Evolutionary conservation across 2,113 vertebrate genomes (phyloP).

Genomic region (Hyla sarda): DNA sequence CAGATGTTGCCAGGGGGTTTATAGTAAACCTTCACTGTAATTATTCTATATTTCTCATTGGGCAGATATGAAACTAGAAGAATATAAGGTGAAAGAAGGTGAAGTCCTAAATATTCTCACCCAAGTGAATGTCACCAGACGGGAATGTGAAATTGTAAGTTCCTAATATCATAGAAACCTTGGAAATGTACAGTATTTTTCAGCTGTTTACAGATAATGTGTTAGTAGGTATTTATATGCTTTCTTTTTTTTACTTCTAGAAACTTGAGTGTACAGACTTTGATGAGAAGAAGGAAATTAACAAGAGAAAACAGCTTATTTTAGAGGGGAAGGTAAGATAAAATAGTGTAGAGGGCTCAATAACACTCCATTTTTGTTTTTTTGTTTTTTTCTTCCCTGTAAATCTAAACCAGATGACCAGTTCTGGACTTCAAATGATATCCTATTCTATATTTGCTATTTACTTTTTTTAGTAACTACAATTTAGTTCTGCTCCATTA

Average conservation of each 20-base stretch:
- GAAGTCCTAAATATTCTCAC: slow-evolving; percentile 88
- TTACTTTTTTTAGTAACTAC: too few relatives aligned
- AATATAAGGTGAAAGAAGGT: slow-evolving; percentile 80
- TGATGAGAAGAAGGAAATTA: slow-evolving; percentile 93
- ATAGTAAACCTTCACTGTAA: background rate
- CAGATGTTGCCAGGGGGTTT: too few relatives aligned
- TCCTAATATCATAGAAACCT: background rate
- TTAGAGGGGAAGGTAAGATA: slow-evolving; percentile 88
- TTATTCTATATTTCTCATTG: background rate
- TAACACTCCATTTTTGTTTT: background rate
- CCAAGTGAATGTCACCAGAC: slow-evolving; percentile 90
- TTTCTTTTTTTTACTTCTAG: slow-evolving; percentile 67
- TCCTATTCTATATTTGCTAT: too few relatives aligned
- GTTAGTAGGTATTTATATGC: rapidly evolving
- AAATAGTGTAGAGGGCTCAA: background rate
- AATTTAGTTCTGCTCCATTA: too few relatives aligned
- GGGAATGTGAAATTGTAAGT: slow-evolving; percentile 83
- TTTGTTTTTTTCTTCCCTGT: too few relatives aligned
- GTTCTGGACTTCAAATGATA: too few relatives aligned
- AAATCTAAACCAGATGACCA: too few relatives aligned
- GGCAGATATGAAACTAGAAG: slow-evolving; percentile 84
- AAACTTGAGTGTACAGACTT: slow-evolving; percentile 89
- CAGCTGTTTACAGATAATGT: too few relatives aligned
- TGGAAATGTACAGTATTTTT: background rate
- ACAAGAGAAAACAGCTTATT: slow-evolving; percentile 94